These are phyloP conservation scores for Amphipyra tragopoginis DNA, from an alignment of 2,888 invertebrate genomes.

Conservation along the genomic window DNA sequence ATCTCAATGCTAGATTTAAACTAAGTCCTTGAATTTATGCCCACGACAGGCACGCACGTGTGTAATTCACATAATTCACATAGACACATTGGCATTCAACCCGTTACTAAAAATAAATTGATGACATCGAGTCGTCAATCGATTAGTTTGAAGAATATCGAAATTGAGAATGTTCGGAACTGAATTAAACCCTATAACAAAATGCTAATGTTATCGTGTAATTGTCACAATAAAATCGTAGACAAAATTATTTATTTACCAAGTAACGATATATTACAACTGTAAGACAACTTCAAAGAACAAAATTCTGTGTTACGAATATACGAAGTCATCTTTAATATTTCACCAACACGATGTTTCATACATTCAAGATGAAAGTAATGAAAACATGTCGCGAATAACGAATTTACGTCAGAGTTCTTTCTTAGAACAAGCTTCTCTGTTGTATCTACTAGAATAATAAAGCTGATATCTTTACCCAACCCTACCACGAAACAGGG, in stretches of 20 bases:
- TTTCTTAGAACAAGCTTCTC: slow-evolving; percentile 50
- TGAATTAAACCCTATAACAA: too few relatives aligned
- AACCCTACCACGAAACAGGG: slow-evolving; percentile 18
- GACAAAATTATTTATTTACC: slow-evolving; percentile 28
- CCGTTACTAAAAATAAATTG: slow-evolving; percentile 19
- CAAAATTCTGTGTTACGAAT: slow-evolving; percentile 22
- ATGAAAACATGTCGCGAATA: slow-evolving; percentile 62
- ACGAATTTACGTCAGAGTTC: slow-evolving; percentile 55
- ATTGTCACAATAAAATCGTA: slow-evolving; percentile 19
- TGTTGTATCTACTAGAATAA: slow-evolving; percentile 50
- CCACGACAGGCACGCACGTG: slow-evolving; percentile 8
- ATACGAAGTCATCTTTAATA: slow-evolving; percentile 51
- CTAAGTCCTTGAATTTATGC: slow-evolving; percentile 15
- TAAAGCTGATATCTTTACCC: slow-evolving; percentile 49
- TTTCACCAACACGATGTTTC: slow-evolving; percentile 49
- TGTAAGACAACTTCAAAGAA: slow-evolving; percentile 48
- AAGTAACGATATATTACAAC: slow-evolving; percentile 20
- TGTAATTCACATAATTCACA: neutral
- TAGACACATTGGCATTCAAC: slow-evolving; percentile 33
- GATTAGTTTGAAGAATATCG: neutral
- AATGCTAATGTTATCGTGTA: neutral
- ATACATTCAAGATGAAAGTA: slow-evolving; percentile 55
- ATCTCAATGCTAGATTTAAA: neutral
- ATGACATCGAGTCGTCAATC: slow-evolving; percentile 14
- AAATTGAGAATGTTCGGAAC: too few relatives aligned